Evolutionary conservation across 2,113 vertebrate species (phyloP), one percentile per base, ranked within the genome.

Genomic region (Saguinus midas): DNA sequence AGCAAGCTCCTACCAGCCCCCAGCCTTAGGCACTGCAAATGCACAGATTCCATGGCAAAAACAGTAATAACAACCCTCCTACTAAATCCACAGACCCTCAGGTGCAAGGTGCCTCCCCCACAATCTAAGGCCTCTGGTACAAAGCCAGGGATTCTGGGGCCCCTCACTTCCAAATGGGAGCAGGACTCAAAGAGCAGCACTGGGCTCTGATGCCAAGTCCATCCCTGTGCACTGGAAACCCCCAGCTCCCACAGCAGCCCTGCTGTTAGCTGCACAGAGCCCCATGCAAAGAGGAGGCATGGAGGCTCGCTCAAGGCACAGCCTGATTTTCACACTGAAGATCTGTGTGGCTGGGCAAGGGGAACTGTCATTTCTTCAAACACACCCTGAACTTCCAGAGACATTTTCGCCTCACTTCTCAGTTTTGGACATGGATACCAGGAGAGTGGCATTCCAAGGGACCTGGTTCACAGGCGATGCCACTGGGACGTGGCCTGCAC

Each of bases 391-490:
- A 80, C 17, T 5, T 21, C 50, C n/a, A 12, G 32, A 76, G 20
- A 25, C 6, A 12, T 70, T 78, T 50, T 17, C 3, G 8, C 45
- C 48, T 20, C 43, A 20, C n/a, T 27, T 6, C 55, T 27, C 35
- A 35, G 48, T 11, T 48, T 20, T 5, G 11, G 82, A 40, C 43
- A 64, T 27, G 73, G 43, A 12, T 43, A 37, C 58, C 5, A 27
- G 40, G 73, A 37, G 12, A 9, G 12, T 14, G 27, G 37, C 32
- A 48, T 1, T n/a, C n/a, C 25, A 13, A 11, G 21, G 35, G 32
- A 58, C 12, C 9, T 7, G 0, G 3, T 2, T 32, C 20, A 76
- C 6, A 6, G 48, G 35, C 5, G 7, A 20, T 10, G 25, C 16
- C 6, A 35, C 35, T 35, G 43, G 61, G 27, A 70, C 0, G 0